A percentile compares a stretch with the other conserved stretches of the same genome.
phyloP scores from a whole-genome alignment of 2,888 invertebrate genomes.

The Sinohyriopsis cumingii region DNA sequence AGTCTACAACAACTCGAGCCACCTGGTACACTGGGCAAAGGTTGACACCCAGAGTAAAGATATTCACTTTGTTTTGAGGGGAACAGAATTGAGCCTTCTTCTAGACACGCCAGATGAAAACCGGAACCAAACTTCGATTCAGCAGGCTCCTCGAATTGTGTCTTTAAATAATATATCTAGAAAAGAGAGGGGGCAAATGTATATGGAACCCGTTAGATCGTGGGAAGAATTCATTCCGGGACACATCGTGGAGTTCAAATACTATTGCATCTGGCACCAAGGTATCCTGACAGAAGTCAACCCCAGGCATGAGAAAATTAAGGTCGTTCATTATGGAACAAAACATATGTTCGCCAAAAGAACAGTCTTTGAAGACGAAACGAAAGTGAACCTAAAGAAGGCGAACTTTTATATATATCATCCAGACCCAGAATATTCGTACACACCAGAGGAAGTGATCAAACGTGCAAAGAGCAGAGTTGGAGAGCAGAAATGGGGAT shows the following conservation, averaged over 20 bases:
- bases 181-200: too few relatives aligned
- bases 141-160: not conserved
- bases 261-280: slow-evolving; percentile 6
- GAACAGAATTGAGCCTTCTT: too few relatives aligned
- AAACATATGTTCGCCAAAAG: slow-evolving; percentile 2
- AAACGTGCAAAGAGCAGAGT: slow-evolving; percentile 5
- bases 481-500: slow-evolving; percentile 1
- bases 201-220: slow-evolving; percentile 4
- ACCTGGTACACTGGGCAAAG: slow-evolving; percentile 26
- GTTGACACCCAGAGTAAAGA: not conserved
- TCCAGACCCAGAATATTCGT: slow-evolving; percentile 9
- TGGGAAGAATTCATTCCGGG: slow-evolving; percentile 16
- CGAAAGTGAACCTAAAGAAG: not conserved
- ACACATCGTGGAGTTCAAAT: slow-evolving; percentile 11
- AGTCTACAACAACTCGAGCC: slow-evolving; percentile 14
- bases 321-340: slow-evolving; percentile 14
- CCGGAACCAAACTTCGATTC: not conserved
- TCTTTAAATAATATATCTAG: too few relatives aligned
- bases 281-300: slow-evolving; percentile 13
- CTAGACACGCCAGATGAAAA: too few relatives aligned
- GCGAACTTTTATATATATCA: slow-evolving; percentile 14
- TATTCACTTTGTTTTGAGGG: too few relatives aligned
- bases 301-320: slow-evolving; percentile 3
- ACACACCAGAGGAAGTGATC: not conserved
- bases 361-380: slow-evolving; percentile 4